phyloP scores from a whole-genome alignment of 1,140 invertebrate species.

The Argopecten irradians region DNA sequence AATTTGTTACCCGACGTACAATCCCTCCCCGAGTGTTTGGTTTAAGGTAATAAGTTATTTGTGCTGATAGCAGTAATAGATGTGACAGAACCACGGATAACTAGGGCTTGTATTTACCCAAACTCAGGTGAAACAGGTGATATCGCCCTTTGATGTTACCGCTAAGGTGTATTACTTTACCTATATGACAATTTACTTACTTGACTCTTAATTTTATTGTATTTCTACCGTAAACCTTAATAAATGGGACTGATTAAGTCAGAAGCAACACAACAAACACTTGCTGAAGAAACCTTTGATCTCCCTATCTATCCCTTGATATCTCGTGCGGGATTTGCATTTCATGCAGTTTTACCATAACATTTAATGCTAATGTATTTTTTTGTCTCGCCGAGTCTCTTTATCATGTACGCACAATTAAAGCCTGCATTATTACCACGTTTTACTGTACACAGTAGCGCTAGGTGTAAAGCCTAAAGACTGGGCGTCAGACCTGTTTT shows the following conservation, averaged over 20 bases:
- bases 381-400: background rate
- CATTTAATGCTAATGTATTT: background rate
- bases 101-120: constrained; percentile 9
- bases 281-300: background rate
- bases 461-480: background rate
- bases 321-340: constrained; percentile 14
- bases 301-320: background rate
- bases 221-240: background rate
- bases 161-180: background rate
- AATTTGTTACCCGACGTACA: background rate
- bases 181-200: constrained; percentile 23
- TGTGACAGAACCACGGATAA: background rate
- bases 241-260: constrained; percentile 17
- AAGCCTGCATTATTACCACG: background rate
- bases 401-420: background rate
- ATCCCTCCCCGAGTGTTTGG: constrained; percentile 13
- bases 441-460: background rate
- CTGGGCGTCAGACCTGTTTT: background rate
- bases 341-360: background rate
- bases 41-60: background rate
- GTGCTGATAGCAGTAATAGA: background rate
- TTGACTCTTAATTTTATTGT: constrained; percentile 16
- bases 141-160: constrained; percentile 20
- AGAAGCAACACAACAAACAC: constrained; percentile 15
- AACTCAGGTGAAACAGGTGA: constrained; percentile 20